Conservation (phyloP, 2,113 vertebrate species). For the Rhea americana region DNA sequence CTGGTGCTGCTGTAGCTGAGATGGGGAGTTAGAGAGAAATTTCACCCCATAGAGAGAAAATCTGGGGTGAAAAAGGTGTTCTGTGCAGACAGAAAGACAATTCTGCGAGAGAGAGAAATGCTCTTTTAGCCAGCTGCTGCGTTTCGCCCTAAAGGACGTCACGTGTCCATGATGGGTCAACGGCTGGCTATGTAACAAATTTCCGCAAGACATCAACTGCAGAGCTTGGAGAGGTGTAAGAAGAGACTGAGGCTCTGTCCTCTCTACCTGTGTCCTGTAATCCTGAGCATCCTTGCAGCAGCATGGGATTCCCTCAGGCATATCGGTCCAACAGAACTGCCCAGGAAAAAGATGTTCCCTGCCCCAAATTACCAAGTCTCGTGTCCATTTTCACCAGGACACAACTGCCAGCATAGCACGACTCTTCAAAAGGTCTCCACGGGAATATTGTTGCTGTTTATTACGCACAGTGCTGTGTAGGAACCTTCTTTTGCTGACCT, state of each 20-base stretch:
- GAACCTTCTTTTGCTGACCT: neutral
- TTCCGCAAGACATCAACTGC: neutral
- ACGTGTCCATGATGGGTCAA: neutral
- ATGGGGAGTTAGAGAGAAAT: neutral
- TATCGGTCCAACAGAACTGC: neutral
- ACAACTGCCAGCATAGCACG: neutral
- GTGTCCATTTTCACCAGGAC: neutral
- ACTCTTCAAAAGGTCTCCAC: neutral
- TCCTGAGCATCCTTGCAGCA: neutral
- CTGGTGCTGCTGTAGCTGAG: neutral
- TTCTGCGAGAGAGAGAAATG: neutral
- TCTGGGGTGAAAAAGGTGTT: neutral
- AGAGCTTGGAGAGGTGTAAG: neutral
- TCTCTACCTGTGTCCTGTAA: neutral
- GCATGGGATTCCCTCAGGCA: neutral
- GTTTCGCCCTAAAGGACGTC: neutral
- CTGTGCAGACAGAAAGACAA: neutral
- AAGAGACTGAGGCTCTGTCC: neutral
- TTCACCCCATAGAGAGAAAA: neutral
- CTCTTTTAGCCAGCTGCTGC: neutral
- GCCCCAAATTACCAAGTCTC: neutral
- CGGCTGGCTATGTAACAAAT: neutral
- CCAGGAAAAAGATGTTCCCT: neutral
- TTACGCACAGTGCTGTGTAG: rapidly evolving
- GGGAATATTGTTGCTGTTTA: neutral